Conservation (phyloP, 2,888 invertebrate species). For the Idaea straminata region DNA sequence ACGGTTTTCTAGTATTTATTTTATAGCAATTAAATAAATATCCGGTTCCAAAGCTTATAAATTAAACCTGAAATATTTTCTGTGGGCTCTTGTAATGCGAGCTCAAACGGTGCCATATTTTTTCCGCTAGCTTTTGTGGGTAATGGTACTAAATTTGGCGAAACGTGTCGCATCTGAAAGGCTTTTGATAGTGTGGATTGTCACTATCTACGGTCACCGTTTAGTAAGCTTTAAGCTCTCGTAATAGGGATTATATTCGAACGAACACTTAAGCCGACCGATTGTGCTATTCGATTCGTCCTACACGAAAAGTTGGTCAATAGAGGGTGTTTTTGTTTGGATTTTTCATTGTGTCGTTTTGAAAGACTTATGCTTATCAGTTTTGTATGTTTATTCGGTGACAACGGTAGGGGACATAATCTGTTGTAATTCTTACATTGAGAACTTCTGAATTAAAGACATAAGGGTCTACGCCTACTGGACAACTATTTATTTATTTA, state of each 20-base stretch:
- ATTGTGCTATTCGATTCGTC: slow-evolving; percentile 5
- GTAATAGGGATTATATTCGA: not conserved
- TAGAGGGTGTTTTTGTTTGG: slow-evolving; percentile 8
- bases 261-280: not conserved
- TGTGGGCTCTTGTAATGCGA: slow-evolving; percentile 67
- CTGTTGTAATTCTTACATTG: not conserved
- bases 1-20: slow-evolving; percentile 9
- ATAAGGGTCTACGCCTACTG: not conserved
- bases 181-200: slow-evolving; percentile 46
- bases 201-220: slow-evolving; percentile 4
- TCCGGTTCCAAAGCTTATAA: slow-evolving; percentile 19
- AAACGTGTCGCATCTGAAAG: slow-evolving; percentile 51
- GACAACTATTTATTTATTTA: no score
- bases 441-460: not conserved
- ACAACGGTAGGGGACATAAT: not conserved
- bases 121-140: slow-evolving; percentile 66
- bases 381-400: not conserved
- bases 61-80: slow-evolving; percentile 45
- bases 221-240: not conserved
- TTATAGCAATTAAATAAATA: not conserved
- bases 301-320: not conserved
- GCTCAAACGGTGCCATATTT: slow-evolving; percentile 74
- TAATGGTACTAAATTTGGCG: slow-evolving; percentile 63
- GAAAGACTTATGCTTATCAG: not conserved
- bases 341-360: slow-evolving; percentile 15